A percentile compares a stretch with the other conserved stretches of the same genome.
Evolutionary conservation across 2,888 invertebrate species (phyloP).

Genomic region (Eristalinus sepulchralis): DNA sequence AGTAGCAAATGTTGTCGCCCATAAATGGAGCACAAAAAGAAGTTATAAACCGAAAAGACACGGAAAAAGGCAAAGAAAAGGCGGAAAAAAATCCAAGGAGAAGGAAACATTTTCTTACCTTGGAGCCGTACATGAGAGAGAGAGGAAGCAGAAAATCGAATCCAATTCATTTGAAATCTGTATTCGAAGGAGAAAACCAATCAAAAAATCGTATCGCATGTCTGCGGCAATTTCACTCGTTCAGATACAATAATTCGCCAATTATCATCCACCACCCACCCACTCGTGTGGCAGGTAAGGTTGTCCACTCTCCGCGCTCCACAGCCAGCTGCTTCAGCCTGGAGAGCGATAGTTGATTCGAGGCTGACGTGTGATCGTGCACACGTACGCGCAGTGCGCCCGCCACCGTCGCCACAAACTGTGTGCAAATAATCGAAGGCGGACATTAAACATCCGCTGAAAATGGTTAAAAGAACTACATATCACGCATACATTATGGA

Average conservation of each 20-base stretch:
- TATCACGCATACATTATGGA: conserved; percentile 51
- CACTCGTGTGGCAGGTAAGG: conserved; percentile 1
- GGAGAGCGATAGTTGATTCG: conserved; percentile 59
- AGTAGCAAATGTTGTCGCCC: conserved; percentile 62
- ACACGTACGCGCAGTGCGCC: conserved; percentile 44
- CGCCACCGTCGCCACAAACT: not conserved
- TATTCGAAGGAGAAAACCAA: conserved; percentile 64
- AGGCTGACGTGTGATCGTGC: conserved; percentile 69
- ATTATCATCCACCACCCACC: conserved; percentile 62
- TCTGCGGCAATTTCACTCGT: conserved; percentile 65
- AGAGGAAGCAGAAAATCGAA: conserved; percentile 5
- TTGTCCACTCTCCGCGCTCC: conserved; percentile 4
- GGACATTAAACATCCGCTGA: conserved; percentile 66
- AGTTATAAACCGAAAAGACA: conserved; percentile 8
- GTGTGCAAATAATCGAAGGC: conserved; percentile 63
- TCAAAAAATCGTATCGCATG: conserved; percentile 68
- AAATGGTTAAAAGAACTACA: conserved; percentile 52
- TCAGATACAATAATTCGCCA: conserved; percentile 71
- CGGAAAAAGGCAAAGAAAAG: not conserved
- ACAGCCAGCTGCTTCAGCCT: conserved; percentile 14
- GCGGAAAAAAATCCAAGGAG: not conserved
- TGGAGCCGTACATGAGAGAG: not conserved
- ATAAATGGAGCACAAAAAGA: conserved; percentile 50
- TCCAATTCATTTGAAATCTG: conserved; percentile 59
- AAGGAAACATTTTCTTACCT: conserved; percentile 27